Percentiles rank a stretch among this genome's conserved stretches.
These are phyloP conservation scores for Germaria angustata DNA, from an alignment of 2,888 invertebrate species.

Conservation along the genomic window DNA sequence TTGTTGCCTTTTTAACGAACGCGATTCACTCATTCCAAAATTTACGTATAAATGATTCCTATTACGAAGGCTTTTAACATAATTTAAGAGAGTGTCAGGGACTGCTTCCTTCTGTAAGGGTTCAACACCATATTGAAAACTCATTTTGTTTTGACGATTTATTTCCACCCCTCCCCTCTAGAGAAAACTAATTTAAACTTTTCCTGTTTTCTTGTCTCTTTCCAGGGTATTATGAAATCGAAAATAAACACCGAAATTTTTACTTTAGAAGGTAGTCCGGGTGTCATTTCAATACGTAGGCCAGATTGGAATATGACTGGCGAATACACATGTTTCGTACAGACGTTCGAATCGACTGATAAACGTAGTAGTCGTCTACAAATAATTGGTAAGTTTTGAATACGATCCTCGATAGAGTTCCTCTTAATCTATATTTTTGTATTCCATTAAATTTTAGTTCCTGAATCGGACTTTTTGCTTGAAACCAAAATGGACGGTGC, in stretches of 20 bases:
- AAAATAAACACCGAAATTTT: conserved; percentile 79
- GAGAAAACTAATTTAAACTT: not conserved
- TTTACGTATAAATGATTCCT: too few relatives aligned
- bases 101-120: too few relatives aligned
- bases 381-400: conserved; percentile 77
- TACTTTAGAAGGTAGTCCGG: conserved; percentile 78
- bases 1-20: too few relatives aligned
- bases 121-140: too few relatives aligned
- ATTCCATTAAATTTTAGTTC: conserved; percentile 71
- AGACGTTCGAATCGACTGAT: conserved; percentile 80
- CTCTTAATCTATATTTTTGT: not conserved
- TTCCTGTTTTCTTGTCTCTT: not conserved
- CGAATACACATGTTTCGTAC: conserved; percentile 80
- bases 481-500: conserved; percentile 78
- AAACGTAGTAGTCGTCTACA: conserved; percentile 79
- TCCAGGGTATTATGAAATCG: conserved; percentile 79
- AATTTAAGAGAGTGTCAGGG: too few relatives aligned
- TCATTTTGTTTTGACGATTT: not conserved
- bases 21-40: too few relatives aligned
- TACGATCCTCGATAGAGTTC: not conserved
- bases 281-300: conserved; percentile 79
- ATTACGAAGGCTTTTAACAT: too few relatives aligned
- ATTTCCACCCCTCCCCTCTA: not conserved
- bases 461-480: conserved; percentile 79
- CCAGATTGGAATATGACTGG: conserved; percentile 81